Evolutionary conservation across 2,888 invertebrate genomes (phyloP), one percentile per base, ranked within the genome.

Genomic region (Deroplatys truncata): DNA sequence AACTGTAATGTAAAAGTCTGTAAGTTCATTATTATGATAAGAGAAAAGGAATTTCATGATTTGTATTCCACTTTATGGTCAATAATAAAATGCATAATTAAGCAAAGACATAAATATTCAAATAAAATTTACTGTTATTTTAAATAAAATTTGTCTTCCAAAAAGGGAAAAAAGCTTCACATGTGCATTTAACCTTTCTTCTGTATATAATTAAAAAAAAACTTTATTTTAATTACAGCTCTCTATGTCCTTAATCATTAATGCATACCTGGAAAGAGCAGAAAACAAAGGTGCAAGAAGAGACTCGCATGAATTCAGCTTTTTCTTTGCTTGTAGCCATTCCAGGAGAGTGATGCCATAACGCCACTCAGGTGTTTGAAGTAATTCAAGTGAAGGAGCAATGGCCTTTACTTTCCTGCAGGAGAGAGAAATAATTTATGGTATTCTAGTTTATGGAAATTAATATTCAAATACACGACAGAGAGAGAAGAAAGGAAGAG

Each of bases 251-350:
- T 35, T 35, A 35, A 35, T 7, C 35, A 43, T 43, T 43, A 72
- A 25, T 25, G 20, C 56, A 20, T 72, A 94, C 93, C 96, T 96
- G 92, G 96, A 96, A 25, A 98, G 93, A 86, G 98, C 93, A 90
- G 96, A 96, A 92, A 98, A 98, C 0, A 98, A 93, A 4, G 96
- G 92, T 0, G 96, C 96, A n/a, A 98, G 94, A 85, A 98, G 94
- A 0, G 94, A 91, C 88, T 96, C 95, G 25, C 96, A 94, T 86
- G 97, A 95, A 0, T 94, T 93, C 91, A 98, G 95, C 93, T 97
- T 97, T 93, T 97, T 97, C 92, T 98, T 98, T 91, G 95, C 96
- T 93, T 98, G 98, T 25, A 98, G 94, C 91, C 97, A 96, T 93
- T 98, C 98, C 43, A 99, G 94, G 0, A 98, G 93, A 0, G 97